Percentiles rank a stretch among this genome's conserved stretches.
Conservation (phyloP, 2,113 vertebrate species). For the Aleadryas rufinucha region DNA sequence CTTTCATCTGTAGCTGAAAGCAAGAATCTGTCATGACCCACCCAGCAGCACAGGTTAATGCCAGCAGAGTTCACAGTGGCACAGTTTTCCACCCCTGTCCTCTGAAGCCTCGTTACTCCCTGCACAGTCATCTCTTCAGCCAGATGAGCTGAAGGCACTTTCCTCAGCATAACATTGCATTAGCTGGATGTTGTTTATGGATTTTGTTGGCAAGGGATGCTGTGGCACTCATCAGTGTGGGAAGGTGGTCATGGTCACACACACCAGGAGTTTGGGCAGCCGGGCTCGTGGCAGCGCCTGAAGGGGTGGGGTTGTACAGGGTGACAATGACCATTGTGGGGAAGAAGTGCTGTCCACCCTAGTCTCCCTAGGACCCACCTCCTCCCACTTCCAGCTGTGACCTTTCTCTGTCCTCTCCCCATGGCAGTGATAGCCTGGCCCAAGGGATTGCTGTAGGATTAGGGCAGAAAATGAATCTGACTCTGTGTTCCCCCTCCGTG, state of each 20-base stretch:
- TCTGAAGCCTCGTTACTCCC: neutral
- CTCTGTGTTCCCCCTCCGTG: neutral
- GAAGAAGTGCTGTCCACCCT: neutral
- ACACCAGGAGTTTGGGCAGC: neutral
- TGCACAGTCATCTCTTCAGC: neutral
- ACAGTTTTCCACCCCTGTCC: neutral
- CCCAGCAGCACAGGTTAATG: neutral
- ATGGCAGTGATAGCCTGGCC: neutral
- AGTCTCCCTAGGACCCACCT: neutral
- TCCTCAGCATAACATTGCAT: neutral
- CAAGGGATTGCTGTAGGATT: neutral
- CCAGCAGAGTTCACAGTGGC: neutral
- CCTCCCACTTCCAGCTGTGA: neutral
- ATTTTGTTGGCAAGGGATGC: neutral
- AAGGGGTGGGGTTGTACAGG: neutral
- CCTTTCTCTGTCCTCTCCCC: neutral
- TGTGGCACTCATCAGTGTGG: fast-evolving
- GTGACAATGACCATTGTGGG: fast-evolving
- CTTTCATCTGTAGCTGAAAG: neutral
- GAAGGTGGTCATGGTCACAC: fast-evolving
- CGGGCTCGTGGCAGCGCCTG: neutral
- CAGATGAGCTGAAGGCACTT: neutral
- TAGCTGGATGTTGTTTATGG: neutral
- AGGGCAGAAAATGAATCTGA: neutral
- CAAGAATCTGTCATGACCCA: neutral